Conservation (phyloP, 2,113 vertebrate genomes). For the Passer domesticus region DNA sequence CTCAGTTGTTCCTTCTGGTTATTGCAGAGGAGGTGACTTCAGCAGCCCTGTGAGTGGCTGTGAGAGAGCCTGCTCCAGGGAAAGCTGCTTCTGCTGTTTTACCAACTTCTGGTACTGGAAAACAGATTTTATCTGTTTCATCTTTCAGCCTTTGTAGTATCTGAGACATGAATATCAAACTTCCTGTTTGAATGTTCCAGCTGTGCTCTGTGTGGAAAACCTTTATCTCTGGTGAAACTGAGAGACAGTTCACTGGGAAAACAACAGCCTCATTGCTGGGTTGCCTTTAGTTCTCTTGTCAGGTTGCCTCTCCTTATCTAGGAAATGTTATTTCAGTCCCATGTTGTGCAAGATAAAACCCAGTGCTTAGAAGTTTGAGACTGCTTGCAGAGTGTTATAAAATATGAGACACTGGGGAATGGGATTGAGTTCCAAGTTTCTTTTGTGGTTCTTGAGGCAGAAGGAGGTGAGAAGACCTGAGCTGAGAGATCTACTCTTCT, state of each 20-base stretch:
- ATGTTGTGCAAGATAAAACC: neutral
- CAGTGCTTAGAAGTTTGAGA: neutral
- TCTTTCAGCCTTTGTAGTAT: neutral
- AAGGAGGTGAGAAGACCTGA: neutral
- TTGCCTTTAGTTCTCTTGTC: neutral
- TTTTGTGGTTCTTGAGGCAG: neutral
- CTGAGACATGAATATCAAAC: neutral
- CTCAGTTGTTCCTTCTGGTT: neutral
- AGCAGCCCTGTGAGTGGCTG: neutral
- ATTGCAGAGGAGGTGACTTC: neutral
- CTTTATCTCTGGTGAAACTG: neutral
- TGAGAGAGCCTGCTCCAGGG: neutral
- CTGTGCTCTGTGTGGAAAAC: neutral
- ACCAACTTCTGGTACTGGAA: neutral
- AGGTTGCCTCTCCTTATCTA: neutral
- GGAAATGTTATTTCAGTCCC: neutral
- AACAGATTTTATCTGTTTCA: neutral
- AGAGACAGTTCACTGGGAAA: neutral
- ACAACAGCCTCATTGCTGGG: neutral
- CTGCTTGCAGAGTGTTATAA: neutral
- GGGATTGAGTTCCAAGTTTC: neutral
- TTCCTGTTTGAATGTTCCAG: neutral
- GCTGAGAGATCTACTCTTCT: neutral
- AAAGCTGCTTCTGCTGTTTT: neutral
- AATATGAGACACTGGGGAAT: neutral